Base-by-base conservation (phyloP, 2,113 vertebrate species). In the Platysteira castanea region DNA sequence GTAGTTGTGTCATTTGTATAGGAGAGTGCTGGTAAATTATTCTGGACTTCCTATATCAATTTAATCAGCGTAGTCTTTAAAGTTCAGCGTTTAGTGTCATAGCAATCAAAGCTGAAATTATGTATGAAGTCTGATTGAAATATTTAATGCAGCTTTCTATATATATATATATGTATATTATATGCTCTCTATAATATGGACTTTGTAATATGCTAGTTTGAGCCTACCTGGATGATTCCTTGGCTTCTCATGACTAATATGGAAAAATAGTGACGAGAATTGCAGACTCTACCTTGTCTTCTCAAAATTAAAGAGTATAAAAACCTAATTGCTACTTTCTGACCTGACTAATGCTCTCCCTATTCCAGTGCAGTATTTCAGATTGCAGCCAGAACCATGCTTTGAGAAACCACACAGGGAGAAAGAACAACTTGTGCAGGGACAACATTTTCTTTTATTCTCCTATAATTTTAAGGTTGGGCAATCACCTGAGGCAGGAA, bases 11-110 rank as follows among this genome's bases (percentile, higher is more conserved):
- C 37, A 79, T 89, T 92, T 87, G 44, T 80, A 47, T 33, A 69
- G 84, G 93, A 77, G 61, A 86, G 69, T 70, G 79, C 42, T 94
- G 49, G 68, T 86, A 88, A 93, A 94, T 88, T 61, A 67, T 68
- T 77, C 85, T 91, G 52, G 79, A 90, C 87, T 95, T 95, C 47
- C 92, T 70, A 26, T 77, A 81, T 88, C 87, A 83, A 74, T 93
- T 94, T 92, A 92, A 94, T 93, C 82, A 93, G 33, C 35, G 22
- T n/a, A 84, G 39, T 17, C 68, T 90, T 92, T 91, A 50, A 80
- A 94, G 39, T 74, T 88, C 84, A 93, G 14, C 70, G 71, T 78
- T 89, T 42, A 74, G 47, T 79, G 54, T 74, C 59, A 30, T 33
- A 81, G 90, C 80, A 95, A 41, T 84, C 31, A 87, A 86, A 83